These are phyloP conservation scores for Andinoacara biseriatus DNA, from an alignment of 2,113 vertebrate species.

Conservation along the genomic window DNA sequence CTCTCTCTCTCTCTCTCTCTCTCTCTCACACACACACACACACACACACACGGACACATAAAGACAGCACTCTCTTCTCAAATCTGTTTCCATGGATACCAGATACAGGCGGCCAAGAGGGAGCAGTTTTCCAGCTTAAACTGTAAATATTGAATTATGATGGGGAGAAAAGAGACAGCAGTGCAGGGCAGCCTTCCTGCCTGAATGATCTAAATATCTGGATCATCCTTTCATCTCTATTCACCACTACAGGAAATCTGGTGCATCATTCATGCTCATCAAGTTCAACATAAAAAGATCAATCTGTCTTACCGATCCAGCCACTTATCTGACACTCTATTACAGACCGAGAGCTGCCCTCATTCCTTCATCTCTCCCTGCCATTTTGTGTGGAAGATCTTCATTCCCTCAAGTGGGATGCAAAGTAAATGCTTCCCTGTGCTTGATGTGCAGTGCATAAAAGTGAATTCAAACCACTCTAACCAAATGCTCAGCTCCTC, in stretches of 20 bases:
- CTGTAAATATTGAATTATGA: constrained; percentile 81
- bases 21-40: constrained; percentile 9
- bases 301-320: constrained; percentile 43
- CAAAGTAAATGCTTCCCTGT: constrained; percentile 56
- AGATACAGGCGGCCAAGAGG: constrained; percentile 77
- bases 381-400: constrained; percentile 50
- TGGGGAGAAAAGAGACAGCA: constrained; percentile 66
- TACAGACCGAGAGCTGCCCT: constrained; percentile 49
- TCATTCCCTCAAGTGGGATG: constrained; percentile 57
- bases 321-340: constrained; percentile 54
- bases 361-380: constrained; percentile 55
- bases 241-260: constrained; percentile 71
- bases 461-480: constrained; percentile 54
- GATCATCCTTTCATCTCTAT: constrained; percentile 73
- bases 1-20: too few species aligned
- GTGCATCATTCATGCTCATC: constrained; percentile 69
- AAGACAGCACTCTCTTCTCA: constrained; percentile 67
- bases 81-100: constrained; percentile 79
- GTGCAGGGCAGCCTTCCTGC: constrained; percentile 60
- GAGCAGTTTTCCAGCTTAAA: constrained; percentile 80
- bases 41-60: constrained; percentile 41
- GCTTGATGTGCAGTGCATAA: constrained; percentile 47
- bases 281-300: constrained; percentile 67
- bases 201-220: constrained; percentile 68
- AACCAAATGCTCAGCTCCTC: constrained; percentile 31